These are phyloP conservation scores for Dendroctonus ponderosae DNA, from an alignment of 1,140 invertebrate genomes.

Conservation along the genomic window DNA sequence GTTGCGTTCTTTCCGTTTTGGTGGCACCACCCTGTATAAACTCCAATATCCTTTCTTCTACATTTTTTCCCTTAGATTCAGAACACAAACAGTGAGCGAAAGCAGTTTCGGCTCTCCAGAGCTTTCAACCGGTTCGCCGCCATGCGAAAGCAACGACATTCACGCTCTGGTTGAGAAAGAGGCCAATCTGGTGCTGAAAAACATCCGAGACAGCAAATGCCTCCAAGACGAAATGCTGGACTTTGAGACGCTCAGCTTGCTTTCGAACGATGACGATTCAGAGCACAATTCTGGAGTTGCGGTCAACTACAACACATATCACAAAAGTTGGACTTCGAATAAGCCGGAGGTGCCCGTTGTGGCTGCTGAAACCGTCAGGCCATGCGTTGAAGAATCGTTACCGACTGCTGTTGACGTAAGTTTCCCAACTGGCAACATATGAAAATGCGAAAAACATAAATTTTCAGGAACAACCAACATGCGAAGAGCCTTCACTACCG, in stretches of 20 bases:
- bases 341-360: conserved; percentile 39
- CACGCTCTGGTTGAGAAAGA: no score
- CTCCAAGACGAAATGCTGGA: conserved; percentile 57
- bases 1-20: no score
- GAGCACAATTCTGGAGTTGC: conserved; percentile 51
- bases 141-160: no score
- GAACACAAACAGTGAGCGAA: conserved; percentile 62
- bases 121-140: no score
- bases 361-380: conserved; percentile 1
- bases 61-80: conserved; percentile 48
- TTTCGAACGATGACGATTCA: conserved; percentile 64
- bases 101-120: conserved; percentile 48
- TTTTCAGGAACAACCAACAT: conserved; percentile 36
- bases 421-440: no score
- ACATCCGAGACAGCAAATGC: no score
- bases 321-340: conserved; percentile 46
- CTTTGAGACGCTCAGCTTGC: conserved; percentile 65
- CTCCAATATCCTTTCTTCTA: conserved; percentile 2
- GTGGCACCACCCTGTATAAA: no score
- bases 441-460: neutral
- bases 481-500: no score
- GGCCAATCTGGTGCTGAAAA: no score
- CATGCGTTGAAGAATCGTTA: no score
- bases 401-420: no score
- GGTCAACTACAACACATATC: conserved; percentile 49